Evolutionary conservation across 2,888 invertebrate species (phyloP).

Genomic region (Pogonocherus hispidulus): DNA sequence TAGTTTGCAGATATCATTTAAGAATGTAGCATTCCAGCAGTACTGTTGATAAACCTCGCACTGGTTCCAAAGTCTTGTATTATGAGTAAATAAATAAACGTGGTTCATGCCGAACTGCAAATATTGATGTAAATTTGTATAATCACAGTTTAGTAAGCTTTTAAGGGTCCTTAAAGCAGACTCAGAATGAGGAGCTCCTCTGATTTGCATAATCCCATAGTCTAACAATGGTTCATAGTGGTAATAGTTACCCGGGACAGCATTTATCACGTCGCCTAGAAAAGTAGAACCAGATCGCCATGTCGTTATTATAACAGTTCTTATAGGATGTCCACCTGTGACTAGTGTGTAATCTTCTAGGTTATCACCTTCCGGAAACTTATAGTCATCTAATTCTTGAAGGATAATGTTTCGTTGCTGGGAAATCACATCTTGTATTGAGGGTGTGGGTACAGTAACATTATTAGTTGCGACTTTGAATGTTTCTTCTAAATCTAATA

Average conservation of each 20-base stretch:
- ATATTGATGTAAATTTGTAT: constrained; percentile 79
- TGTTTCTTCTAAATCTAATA: constrained; percentile 43
- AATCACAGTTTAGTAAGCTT: constrained; percentile 83
- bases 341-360: constrained; percentile 80
- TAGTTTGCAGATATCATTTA: constrained; percentile 83
- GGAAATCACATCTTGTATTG: constrained; percentile 71
- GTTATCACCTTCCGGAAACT: constrained; percentile 73
- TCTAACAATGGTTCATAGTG: constrained; percentile 91
- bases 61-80: constrained; percentile 85
- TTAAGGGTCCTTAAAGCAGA: constrained; percentile 78
- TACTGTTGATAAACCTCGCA: constrained; percentile 78
- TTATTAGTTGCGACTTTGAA: constrained; percentile 42
- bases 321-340: constrained; percentile 79
- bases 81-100: constrained; percentile 87
- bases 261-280: constrained; percentile 86
- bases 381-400: constrained; percentile 74
- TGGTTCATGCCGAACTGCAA: constrained; percentile 83
- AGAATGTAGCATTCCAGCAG: constrained; percentile 80
- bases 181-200: constrained; percentile 80
- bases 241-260: constrained; percentile 89
- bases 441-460: constrained; percentile 62
- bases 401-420: constrained; percentile 72
- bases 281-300: constrained; percentile 95
- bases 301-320: constrained; percentile 86
- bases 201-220: constrained; percentile 85